Evolutionary conservation across 2,888 invertebrate species (phyloP).

Genomic region (Dasysyrphus tricinctus): DNA sequence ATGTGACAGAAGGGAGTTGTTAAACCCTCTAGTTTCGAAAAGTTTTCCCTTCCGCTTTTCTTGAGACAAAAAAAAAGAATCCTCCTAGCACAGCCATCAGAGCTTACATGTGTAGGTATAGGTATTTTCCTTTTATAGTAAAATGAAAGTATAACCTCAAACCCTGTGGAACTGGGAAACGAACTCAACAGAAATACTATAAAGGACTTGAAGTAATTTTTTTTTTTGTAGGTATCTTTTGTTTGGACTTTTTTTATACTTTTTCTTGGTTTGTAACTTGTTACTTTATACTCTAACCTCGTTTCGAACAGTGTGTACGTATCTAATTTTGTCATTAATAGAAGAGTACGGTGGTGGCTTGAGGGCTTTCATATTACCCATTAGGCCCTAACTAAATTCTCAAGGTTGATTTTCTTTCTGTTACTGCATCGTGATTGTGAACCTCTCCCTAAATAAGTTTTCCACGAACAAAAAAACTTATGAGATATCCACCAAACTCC

Average conservation of each 20-base stretch:
- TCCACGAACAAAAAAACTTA: too few species aligned
- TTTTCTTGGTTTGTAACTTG: constrained; percentile 41
- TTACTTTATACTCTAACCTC: constrained; percentile 34
- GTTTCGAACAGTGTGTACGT: constrained; percentile 32
- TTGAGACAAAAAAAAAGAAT: constrained; percentile 4
- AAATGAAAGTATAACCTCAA: constrained; percentile 19
- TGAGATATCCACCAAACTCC: too few species aligned
- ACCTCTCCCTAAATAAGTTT: too few species aligned
- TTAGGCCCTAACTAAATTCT: too few species aligned
- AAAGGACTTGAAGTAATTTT: constrained; percentile 7
- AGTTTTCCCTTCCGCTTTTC: constrained; percentile 50
- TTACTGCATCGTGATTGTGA: too few species aligned
- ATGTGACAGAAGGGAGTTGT: constrained; percentile 45
- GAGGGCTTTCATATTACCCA: neutral
- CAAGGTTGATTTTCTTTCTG: too few species aligned
- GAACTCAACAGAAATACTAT: constrained; percentile 20
- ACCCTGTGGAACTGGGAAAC: neutral
- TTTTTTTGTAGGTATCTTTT: constrained; percentile 13
- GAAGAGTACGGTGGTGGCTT: neutral
- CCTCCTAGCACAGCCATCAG: constrained; percentile 1
- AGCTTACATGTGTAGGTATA: neutral
- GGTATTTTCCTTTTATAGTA: neutral
- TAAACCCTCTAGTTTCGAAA: constrained; percentile 57
- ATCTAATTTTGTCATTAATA: constrained; percentile 54
- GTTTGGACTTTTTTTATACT: constrained; percentile 1